phyloP scores from a whole-genome alignment of 2,888 invertebrate species.

The Lasioglossum malachurum region DNA sequence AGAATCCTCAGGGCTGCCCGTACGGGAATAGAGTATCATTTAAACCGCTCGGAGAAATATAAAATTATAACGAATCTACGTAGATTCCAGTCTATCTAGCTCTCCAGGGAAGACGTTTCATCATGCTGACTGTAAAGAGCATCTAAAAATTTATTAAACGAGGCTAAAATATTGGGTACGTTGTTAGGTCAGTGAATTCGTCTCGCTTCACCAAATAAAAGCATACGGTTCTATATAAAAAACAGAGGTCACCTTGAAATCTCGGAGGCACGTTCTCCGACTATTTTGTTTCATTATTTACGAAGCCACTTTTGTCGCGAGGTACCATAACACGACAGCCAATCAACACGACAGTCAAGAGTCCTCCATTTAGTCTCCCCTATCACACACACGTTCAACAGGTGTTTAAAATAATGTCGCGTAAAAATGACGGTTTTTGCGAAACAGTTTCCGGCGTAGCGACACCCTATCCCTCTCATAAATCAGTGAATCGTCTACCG shows the following conservation, averaged over 20 bases:
- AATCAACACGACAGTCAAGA: too few relatives aligned
- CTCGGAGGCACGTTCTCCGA: background rate
- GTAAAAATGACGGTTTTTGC: background rate
- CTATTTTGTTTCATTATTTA: background rate
- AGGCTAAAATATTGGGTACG: too few relatives aligned
- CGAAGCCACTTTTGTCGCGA: background rate
- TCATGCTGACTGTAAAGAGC: too few relatives aligned
- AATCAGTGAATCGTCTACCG: conserved; percentile 23
- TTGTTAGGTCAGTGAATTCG: too few relatives aligned
- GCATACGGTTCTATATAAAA: background rate
- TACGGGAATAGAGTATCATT: background rate
- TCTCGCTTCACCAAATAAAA: too few relatives aligned
- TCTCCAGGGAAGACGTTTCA: too few relatives aligned
- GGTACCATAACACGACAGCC: background rate
- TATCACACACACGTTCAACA: background rate
- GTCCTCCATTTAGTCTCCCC: background rate
- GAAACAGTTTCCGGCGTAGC: background rate
- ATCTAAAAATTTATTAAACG: too few relatives aligned
- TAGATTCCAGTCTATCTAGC: background rate
- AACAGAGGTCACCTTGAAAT: background rate
- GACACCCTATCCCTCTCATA: background rate
- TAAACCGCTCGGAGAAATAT: background rate
- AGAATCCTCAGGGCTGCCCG: background rate
- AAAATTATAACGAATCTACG: background rate
- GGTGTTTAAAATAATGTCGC: background rate